Percentiles rank a stretch among this genome's conserved stretches.
Evolutionary conservation across 2,797 vertebrate genomes (phyloP).

Genomic region (Sebastes oblongus): DNA sequence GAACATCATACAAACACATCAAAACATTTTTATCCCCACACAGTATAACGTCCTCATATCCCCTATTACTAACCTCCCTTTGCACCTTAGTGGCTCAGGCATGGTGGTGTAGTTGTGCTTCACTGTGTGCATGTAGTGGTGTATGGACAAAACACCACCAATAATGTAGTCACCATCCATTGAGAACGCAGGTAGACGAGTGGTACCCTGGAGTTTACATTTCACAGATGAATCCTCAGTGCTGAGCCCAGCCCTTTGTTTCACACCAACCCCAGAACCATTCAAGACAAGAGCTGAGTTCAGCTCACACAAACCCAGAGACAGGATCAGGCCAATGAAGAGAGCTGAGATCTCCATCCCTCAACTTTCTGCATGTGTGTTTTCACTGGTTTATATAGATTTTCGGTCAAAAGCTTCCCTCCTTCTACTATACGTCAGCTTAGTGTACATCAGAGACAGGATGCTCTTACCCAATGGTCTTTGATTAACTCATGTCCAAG

Average conservation of each 20-base stretch:
- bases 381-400: conserved; percentile 38
- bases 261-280: background rate
- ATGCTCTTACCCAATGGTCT: background rate
- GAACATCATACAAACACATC: no score
- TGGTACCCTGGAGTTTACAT: conserved; percentile 37
- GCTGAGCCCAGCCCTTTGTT: background rate
- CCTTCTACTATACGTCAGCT: background rate
- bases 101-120: conserved; percentile 52
- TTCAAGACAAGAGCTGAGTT: background rate
- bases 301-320: conserved; percentile 21
- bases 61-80: conserved; percentile 55
- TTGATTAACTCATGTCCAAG: no score
- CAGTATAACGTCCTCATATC: background rate
- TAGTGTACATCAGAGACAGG: background rate
- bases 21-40: background rate
- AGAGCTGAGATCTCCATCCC: conserved; percentile 25
- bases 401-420: background rate
- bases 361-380: background rate
- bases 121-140: conserved; percentile 43
- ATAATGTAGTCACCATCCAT: conserved; percentile 58
- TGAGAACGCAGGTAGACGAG: conserved; percentile 32
- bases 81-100: conserved; percentile 51
- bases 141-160: conserved; percentile 66
- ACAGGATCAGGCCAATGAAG: conserved; percentile 1
- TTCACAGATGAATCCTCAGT: background rate